Conservation (phyloP, 2,888 invertebrate genomes). For the Neoitamus cyanurus region DNA sequence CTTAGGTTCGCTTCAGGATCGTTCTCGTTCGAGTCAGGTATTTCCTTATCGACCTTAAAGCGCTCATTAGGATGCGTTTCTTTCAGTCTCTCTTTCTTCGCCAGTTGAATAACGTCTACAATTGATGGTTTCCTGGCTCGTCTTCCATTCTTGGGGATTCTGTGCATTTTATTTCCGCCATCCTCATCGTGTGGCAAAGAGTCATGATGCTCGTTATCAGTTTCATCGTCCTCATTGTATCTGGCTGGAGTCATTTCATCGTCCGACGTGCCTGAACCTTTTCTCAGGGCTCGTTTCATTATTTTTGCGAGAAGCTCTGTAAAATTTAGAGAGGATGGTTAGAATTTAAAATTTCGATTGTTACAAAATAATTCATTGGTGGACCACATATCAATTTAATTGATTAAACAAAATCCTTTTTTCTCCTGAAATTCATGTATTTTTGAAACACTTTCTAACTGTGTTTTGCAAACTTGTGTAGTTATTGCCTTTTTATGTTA, state of each 20-base stretch:
- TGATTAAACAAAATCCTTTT: too few species aligned
- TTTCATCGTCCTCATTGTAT: conserved; percentile 70
- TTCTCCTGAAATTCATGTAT: too few species aligned
- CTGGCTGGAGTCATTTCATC: conserved; percentile 66
- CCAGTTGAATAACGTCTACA: conserved; percentile 64
- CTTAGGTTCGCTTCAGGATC: conserved; percentile 62
- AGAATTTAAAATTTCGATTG: not conserved
- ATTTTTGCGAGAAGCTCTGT: conserved; percentile 64
- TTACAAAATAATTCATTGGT: not conserved
- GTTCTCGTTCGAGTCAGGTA: conserved; percentile 54
- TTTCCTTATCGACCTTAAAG: conserved; percentile 56
- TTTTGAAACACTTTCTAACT: too few species aligned
- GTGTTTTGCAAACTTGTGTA: too few species aligned
- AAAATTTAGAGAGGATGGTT: not conserved
- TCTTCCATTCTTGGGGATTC: conserved; percentile 57
- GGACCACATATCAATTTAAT: too few species aligned
- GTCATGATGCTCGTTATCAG: conserved; percentile 79
- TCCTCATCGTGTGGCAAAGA: conserved; percentile 73
- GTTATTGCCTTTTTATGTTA: too few species aligned
- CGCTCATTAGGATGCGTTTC: conserved; percentile 60
- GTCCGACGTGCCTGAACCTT: conserved; percentile 70
- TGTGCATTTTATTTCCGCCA: conserved; percentile 54
- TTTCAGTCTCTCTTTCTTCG: conserved; percentile 58
- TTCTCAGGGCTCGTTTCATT: conserved; percentile 68
- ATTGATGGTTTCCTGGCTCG: conserved; percentile 62